Percentiles rank a stretch among this genome's conserved stretches.
These are phyloP conservation scores for Pyrgus malvae DNA, from an alignment of 2,888 invertebrate species.

Conservation along the genomic window DNA sequence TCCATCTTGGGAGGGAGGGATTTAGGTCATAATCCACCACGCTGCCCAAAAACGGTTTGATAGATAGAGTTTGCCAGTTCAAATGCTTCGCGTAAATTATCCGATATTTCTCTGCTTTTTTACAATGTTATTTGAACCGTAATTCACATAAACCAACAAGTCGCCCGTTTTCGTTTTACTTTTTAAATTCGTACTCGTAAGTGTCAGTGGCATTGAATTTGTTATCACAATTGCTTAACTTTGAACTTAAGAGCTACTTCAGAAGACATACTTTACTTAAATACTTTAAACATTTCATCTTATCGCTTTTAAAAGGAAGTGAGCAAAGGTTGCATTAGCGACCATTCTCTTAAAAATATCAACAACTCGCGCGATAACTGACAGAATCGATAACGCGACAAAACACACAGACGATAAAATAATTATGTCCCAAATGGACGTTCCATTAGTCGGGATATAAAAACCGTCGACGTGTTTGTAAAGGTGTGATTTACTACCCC, in stretches of 20 bases:
- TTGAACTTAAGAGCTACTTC: slow-evolving; percentile 16
- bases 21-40: too few relatives aligned
- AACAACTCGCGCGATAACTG: slow-evolving; percentile 29
- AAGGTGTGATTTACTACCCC: slow-evolving; percentile 53
- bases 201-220: not conserved
- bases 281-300: slow-evolving; percentile 20
- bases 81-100: too few relatives aligned
- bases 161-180: too few relatives aligned
- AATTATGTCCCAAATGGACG: slow-evolving; percentile 27
- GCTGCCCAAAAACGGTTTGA: too few relatives aligned
- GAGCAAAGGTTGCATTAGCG: slow-evolving; percentile 40
- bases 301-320: slow-evolving; percentile 30
- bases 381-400: slow-evolving; percentile 26
- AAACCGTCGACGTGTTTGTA: slow-evolving; percentile 32
- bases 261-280: slow-evolving; percentile 17
- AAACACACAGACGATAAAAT: slow-evolving; percentile 26
- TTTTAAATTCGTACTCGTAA: not conserved
- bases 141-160: too few relatives aligned
- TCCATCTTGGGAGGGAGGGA: not conserved
- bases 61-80: too few relatives aligned
- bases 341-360: slow-evolving; percentile 34
- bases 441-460: slow-evolving; percentile 29
- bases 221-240: slow-evolving; percentile 32
- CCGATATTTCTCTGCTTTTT: too few relatives aligned
- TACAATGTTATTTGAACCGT: too few relatives aligned